Evolutionary conservation across 2,888 invertebrate species (phyloP).

Genomic region (Archips crataeganus): DNA sequence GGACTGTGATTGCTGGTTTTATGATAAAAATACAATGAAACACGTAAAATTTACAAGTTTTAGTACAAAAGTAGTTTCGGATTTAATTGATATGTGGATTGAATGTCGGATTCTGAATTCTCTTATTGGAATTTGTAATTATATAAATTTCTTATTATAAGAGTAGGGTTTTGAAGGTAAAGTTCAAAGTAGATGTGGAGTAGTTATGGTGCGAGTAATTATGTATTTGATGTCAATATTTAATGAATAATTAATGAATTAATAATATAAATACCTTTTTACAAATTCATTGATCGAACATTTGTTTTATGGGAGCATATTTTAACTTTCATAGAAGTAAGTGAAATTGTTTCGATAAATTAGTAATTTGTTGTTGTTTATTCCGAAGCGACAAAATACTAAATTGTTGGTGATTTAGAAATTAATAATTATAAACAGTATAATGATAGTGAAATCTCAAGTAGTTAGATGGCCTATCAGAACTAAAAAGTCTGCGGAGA

Average conservation of each 20-base stretch:
- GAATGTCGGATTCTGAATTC: slow-evolving; percentile 10
- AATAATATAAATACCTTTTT: neutral
- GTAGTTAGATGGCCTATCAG: neutral
- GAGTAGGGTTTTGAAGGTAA: slow-evolving; percentile 25
- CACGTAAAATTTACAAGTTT: slow-evolving; percentile 12
- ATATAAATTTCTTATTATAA: slow-evolving; percentile 37
- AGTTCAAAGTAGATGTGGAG: slow-evolving; percentile 17
- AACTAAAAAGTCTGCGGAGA: neutral
- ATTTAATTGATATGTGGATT: slow-evolving; percentile 9
- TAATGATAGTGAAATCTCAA: neutral
- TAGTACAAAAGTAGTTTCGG: slow-evolving; percentile 31
- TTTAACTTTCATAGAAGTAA: neutral
- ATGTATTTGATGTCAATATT: slow-evolving; percentile 32
- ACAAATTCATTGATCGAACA: neutral
- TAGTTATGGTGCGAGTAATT: slow-evolving; percentile 26
- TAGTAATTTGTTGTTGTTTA: slow-evolving; percentile 3
- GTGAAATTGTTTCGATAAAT: slow-evolving; percentile 1
- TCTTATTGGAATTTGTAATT: slow-evolving; percentile 35
- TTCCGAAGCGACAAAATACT: neutral
- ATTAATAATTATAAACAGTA: neutral
- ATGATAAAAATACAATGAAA: slow-evolving; percentile 5
- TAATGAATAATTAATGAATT: slow-evolving; percentile 8
- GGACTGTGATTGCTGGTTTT: slow-evolving; percentile 31
- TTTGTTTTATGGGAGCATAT: no score
- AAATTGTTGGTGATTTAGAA: neutral